phyloP scores from a whole-genome alignment of 2,113 vertebrate genomes.

The Addax nasomaculatus region DNA sequence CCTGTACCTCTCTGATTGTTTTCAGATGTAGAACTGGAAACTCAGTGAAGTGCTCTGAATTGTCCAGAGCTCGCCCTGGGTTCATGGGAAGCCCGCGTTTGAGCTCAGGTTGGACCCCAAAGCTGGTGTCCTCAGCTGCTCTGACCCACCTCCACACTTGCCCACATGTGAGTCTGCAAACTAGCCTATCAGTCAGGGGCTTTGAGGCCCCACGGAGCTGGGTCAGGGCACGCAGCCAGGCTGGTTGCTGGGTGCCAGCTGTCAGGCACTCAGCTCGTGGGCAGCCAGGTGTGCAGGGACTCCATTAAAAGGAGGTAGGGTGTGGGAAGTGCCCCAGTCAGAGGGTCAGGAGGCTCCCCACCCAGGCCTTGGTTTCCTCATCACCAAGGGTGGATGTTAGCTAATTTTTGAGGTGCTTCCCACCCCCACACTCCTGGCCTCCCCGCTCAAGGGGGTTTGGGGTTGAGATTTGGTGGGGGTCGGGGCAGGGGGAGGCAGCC shows the following conservation, averaged over 20 bases:
- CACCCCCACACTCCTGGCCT: neutral
- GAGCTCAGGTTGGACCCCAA: neutral
- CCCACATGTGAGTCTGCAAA: neutral
- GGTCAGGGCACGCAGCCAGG: neutral
- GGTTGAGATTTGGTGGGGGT: neutral
- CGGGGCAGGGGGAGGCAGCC: neutral
- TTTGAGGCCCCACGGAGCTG: neutral
- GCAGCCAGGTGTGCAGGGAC: constrained; percentile 33
- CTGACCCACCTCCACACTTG: neutral
- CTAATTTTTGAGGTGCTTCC: neutral
- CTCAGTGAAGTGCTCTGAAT: neutral
- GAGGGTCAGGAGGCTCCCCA: neutral
- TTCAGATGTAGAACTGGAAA: neutral
- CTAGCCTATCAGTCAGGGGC: neutral
- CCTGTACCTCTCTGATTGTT: fast-evolving
- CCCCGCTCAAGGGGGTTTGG: neutral
- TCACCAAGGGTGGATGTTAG: neutral
- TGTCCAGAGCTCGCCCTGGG: neutral
- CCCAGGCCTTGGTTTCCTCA: neutral
- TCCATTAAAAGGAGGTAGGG: neutral
- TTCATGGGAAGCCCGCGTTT: neutral
- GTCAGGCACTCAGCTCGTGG: neutral
- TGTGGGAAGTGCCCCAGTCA: neutral
- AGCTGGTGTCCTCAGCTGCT: neutral
- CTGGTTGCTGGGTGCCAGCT: constrained; percentile 21